These are phyloP conservation scores for Unio pictorum DNA, from an alignment of 2,888 invertebrate species.

Conservation along the genomic window DNA sequence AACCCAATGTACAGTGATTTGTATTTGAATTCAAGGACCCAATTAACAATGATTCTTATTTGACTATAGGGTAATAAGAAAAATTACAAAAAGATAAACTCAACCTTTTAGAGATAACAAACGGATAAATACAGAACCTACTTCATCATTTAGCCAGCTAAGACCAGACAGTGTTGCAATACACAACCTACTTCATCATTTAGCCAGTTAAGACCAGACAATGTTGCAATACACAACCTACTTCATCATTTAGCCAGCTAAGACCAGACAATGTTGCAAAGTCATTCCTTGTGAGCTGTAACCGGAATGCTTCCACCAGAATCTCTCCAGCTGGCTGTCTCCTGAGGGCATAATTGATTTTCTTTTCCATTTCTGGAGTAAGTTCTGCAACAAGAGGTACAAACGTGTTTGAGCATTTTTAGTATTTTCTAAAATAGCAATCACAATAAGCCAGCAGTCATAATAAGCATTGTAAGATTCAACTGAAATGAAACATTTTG, in stretches of 20 bases:
- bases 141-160: conserved; percentile 94
- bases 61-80: too few relatives aligned
- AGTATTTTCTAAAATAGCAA: too few relatives aligned
- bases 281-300: conserved; percentile 83
- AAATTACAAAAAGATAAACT: neutral
- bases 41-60: too few relatives aligned
- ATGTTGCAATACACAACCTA: conserved; percentile 75
- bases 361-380: conserved; percentile 79
- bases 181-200: conserved; percentile 80
- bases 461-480: too few relatives aligned
- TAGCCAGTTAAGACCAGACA: conserved; percentile 90
- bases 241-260: conserved; percentile 94
- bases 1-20: too few relatives aligned
- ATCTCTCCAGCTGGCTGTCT: conserved; percentile 76
- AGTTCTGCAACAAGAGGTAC: conserved; percentile 71
- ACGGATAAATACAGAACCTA: conserved; percentile 37
- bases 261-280: conserved; percentile 85
- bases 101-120: neutral
- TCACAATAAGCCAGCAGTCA: too few relatives aligned
- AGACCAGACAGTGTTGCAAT: conserved; percentile 82
- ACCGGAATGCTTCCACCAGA: conserved; percentile 76
- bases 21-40: too few relatives aligned
- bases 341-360: conserved; percentile 64
- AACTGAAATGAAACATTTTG: too few relatives aligned
- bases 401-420: too few relatives aligned